Conservation (phyloP, 2,888 invertebrate genomes). For the Glyphotaelius pellucidus region DNA sequence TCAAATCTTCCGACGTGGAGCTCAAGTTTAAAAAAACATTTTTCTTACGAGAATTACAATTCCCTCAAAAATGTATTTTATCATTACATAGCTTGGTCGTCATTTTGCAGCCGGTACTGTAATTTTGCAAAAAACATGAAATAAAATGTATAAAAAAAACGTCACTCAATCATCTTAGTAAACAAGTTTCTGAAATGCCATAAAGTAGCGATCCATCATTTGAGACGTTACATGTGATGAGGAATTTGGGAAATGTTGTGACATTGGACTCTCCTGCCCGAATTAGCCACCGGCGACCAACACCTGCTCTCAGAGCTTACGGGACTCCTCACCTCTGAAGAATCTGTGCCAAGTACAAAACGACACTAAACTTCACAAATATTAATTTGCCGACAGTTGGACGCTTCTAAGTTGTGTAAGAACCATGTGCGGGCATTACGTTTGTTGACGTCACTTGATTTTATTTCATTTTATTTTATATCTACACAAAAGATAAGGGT, state of each 20-base stretch:
- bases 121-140: neutral
- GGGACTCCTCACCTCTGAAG: neutral
- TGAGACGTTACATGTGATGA: neutral
- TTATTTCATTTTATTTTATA: too few relatives aligned
- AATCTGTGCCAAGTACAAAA: slow-evolving; percentile 6
- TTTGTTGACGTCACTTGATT: too few relatives aligned
- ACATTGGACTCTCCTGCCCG: slow-evolving; percentile 9
- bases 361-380: neutral
- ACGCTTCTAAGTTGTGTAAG: neutral
- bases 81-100: too few relatives aligned
- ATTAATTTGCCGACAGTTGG: neutral
- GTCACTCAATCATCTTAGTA: neutral
- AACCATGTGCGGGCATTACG: neutral
- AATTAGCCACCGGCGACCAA: neutral
- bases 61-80: neutral
- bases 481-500: too few relatives aligned
- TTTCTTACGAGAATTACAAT: neutral
- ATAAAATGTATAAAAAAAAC: neutral
- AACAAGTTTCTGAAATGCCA: neutral
- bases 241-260: neutral
- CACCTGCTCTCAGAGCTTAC: neutral
- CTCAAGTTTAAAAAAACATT: too few relatives aligned
- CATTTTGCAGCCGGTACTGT: neutral
- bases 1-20: too few relatives aligned
- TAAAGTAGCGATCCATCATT: neutral